A percentile compares a stretch with the other conserved stretches of the same genome.
Evolutionary conservation across 1,140 invertebrate species (phyloP).

Genomic region (Aradophagus sp.): DNA sequence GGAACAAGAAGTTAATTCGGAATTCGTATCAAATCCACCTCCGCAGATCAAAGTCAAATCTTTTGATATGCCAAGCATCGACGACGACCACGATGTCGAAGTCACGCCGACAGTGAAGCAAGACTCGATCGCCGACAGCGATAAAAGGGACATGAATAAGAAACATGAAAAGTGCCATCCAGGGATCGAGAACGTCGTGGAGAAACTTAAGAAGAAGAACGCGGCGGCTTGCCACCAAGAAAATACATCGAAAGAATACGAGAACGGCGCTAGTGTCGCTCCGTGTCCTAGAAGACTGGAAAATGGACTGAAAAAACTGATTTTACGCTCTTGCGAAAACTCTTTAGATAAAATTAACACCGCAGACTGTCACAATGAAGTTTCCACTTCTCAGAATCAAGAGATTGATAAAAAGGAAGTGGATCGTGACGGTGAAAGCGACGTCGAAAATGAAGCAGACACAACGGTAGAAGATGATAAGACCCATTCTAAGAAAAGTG

Average conservation of each 20-base stretch:
- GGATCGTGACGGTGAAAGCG: background rate
- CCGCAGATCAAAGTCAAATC: conserved; percentile 60
- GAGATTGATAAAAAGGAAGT: background rate
- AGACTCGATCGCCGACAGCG: conserved; percentile 23
- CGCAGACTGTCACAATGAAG: conserved; percentile 20
- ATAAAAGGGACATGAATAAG: conserved; percentile 38
- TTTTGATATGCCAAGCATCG: conserved; percentile 71
- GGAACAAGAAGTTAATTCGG: background rate
- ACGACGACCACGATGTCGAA: conserved; percentile 64
- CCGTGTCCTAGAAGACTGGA: conserved; percentile 56
- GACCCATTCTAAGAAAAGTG: conserved; percentile 33
- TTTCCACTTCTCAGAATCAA: conserved; percentile 14
- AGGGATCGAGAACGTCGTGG: conserved; percentile 71
- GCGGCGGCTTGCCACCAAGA: conserved; percentile 53
- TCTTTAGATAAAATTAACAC: conserved; percentile 50
- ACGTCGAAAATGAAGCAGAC: conserved; percentile 25
- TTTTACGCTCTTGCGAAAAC: conserved; percentile 64
- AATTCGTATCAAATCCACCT: conserved; percentile 6
- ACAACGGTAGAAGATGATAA: conserved; percentile 33
- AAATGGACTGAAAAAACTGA: conserved; percentile 66
- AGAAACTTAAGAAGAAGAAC: conserved; percentile 72
- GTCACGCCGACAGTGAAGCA: conserved; percentile 46
- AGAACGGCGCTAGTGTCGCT: background rate
- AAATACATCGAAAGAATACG: conserved; percentile 42
- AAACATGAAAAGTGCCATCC: conserved; percentile 62